phyloP scores from a whole-genome alignment of 2,888 invertebrate genomes.

The Eledona agricola region DNA sequence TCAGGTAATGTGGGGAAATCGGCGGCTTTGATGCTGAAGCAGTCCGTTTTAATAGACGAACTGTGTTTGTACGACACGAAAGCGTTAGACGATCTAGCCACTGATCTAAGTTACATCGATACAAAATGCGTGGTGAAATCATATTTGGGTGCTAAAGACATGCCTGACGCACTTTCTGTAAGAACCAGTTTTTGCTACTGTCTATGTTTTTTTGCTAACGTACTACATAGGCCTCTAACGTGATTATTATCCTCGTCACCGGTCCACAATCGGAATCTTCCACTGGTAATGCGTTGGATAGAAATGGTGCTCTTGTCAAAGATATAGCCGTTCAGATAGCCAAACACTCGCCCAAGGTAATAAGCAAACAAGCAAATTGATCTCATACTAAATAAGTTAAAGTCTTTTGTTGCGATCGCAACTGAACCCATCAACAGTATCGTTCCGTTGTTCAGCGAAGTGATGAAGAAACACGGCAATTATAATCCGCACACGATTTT shows the following conservation, averaged over 20 bases:
- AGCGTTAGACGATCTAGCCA: constrained; percentile 56
- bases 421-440: constrained; percentile 72
- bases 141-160: constrained; percentile 48
- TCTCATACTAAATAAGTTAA: constrained; percentile 26
- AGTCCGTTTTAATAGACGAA: constrained; percentile 67
- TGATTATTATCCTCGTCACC: constrained; percentile 55
- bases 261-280: constrained; percentile 40
- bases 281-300: constrained; percentile 38
- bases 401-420: constrained; percentile 63
- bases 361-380: neutral
- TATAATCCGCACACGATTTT: constrained; percentile 73
- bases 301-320: constrained; percentile 54
- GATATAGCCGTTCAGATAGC: constrained; percentile 49
- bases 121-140: constrained; percentile 61
- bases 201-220: constrained; percentile 37
- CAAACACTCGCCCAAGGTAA: constrained; percentile 52
- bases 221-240: constrained; percentile 53
- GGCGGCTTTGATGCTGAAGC: constrained; percentile 67
- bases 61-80: constrained; percentile 68
- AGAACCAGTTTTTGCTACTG: constrained; percentile 7
- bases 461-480: constrained; percentile 70
- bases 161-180: constrained; percentile 54
- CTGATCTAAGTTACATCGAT: constrained; percentile 63
- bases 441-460: constrained; percentile 74
- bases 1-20: constrained; percentile 66